Percentiles rank a stretch among this genome's conserved stretches.
Conservation (phyloP, 1,140 invertebrate species). For the Episyrphus balteatus region DNA sequence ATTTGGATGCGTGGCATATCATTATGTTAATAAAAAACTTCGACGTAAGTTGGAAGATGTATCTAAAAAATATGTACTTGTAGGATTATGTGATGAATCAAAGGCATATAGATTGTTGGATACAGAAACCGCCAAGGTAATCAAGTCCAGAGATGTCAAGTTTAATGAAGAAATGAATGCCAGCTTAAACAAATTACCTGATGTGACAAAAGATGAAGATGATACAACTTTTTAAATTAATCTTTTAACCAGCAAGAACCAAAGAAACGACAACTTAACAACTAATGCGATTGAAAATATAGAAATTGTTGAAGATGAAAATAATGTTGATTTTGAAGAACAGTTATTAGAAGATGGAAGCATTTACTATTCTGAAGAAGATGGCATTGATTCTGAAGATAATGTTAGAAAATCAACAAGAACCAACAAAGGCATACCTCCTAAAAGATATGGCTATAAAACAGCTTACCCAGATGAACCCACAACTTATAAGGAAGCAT, state of each 20-base stretch:
- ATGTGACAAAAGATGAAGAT: background rate
- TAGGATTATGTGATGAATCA: conserved; percentile 1
- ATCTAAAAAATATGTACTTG: background rate
- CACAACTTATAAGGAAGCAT: conserved; percentile 1
- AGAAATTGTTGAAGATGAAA: background rate
- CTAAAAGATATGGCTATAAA: background rate
- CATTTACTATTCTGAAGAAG: too few species aligned
- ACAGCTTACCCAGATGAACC: background rate
- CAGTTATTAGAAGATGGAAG: too few species aligned
- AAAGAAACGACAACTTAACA: too few species aligned
- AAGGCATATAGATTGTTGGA: conserved; percentile 3
- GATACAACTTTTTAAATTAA: too few species aligned
- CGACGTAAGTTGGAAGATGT: conserved; percentile 2
- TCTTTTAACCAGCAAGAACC: too few species aligned
- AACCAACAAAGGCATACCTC: conserved; percentile 2
- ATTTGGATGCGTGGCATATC: conserved; percentile 15
- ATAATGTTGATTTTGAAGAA: background rate
- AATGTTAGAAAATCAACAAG: background rate
- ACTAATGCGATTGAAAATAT: conserved; percentile 4
- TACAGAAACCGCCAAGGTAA: too few species aligned
- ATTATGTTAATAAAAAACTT: background rate
- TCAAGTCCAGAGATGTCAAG: too few species aligned
- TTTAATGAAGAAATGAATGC: too few species aligned
- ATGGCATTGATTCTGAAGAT: too few species aligned
- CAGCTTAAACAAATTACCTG: background rate